Base-by-base conservation (phyloP, 2,888 invertebrate species). In the Dolomedes plantarius region DNA sequence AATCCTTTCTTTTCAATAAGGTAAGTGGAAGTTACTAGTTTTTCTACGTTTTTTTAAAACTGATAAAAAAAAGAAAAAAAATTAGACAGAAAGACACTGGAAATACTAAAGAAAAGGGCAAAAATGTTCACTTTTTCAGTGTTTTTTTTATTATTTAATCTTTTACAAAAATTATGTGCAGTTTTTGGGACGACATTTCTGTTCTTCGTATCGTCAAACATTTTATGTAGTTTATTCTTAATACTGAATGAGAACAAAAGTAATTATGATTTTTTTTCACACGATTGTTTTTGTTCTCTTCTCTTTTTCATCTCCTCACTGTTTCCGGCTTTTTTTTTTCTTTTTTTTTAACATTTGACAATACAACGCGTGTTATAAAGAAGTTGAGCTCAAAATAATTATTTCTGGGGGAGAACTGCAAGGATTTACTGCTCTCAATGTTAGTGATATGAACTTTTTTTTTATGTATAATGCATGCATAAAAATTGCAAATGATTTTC, bases 1-100 rank as follows among this genome's bases (percentile, higher is more conserved):
- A 83, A 83, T 83, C 83, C 83, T 73, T 83, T 76, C 32, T 76
- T 69, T 41, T 69, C 41, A 41, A 56, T 56, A 56, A 56, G 23
- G 56, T 56, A 56, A 56, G 23, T 56, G 23, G 56, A 23, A 23
- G 56, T 56, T n/a, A n/a, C 3, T 23, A 23, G 19, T 6, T 56
- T 56, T 56, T 56, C 23, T 23, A 19, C 2, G 6, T 1, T 56
- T 56, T 56, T 56, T 56, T 56, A 6, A 11, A 16, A 13, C 23
- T 11, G 19, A 56, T 23, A 31, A 65, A 65, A 65, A 19, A 56
- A 56, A 31, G 65, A 65, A 65, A 19, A 46, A 36, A 50, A 50
- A 50, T 50, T 3, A 23, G 1, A 0, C n/a, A n/a, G n/a, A 3
- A 16, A 16, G 6, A 29, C 2, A 28, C 29, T 16, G 16, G 31